Evolutionary conservation across 2,113 vertebrate species (phyloP).

Genomic region (Lophius piscatorius): DNA sequence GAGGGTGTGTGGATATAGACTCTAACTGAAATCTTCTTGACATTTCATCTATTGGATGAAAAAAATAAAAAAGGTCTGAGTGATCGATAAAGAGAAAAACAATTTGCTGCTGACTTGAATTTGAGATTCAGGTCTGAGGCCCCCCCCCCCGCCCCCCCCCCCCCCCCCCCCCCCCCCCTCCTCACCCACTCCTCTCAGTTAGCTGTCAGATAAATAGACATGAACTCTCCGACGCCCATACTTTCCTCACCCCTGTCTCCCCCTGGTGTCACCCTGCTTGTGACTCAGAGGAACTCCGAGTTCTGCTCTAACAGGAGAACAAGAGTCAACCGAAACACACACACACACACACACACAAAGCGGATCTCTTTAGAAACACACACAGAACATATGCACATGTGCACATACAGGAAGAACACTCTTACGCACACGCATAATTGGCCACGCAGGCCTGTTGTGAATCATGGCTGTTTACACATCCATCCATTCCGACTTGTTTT

Average conservation of each 20-base stretch:
- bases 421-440: not conserved
- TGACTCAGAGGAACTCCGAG: slow-evolving; percentile 59
- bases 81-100: no score
- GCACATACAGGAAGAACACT: not conserved
- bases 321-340: slow-evolving; percentile 1
- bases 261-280: slow-evolving; percentile 32
- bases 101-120: slow-evolving; percentile 2
- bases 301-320: slow-evolving; percentile 35
- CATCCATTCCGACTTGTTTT: slow-evolving; percentile 55
- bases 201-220: slow-evolving; percentile 51
- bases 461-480: slow-evolving; percentile 65
- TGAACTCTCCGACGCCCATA: slow-evolving; percentile 15
- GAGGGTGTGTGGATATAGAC: no score
- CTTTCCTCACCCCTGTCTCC: slow-evolving; percentile 40
- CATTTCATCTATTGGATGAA: no score
- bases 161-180: no score
- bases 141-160: no score
- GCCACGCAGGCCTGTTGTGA: slow-evolving; percentile 57
- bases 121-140: no score
- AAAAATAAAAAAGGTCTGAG: no score
- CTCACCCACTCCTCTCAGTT: slow-evolving; percentile 60
- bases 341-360: slow-evolving; percentile 7
- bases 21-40: no score
- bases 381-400: slow-evolving; percentile 1
- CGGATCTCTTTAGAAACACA: no score